A percentile compares a stretch with the other conserved stretches of the same genome.
phyloP scores from a whole-genome alignment of 2,888 invertebrate genomes.

The Drosophila prostipennis region DNA sequence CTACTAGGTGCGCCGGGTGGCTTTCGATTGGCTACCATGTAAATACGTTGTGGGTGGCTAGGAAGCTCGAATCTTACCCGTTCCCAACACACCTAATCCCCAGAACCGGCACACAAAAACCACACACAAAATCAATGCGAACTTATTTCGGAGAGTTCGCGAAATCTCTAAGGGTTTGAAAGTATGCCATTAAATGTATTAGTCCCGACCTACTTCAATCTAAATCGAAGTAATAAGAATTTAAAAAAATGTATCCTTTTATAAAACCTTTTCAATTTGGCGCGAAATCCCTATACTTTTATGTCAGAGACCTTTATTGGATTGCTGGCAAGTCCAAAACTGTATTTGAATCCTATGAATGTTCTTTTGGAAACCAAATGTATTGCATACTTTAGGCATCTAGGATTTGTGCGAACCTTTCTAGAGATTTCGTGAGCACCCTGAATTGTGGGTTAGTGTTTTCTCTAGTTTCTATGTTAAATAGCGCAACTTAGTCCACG shows the following conservation, averaged over 20 bases:
- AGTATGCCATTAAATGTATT: conserved; percentile 9
- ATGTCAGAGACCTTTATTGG: too few species aligned
- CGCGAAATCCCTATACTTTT: neutral
- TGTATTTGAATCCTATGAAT: neutral
- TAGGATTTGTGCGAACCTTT: neutral
- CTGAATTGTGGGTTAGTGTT: conserved; percentile 61
- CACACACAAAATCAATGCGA: conserved; percentile 44
- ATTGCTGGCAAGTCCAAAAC: neutral
- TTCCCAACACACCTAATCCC: conserved; percentile 6
- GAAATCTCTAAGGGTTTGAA: neutral
- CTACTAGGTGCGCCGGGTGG: conserved; percentile 86
- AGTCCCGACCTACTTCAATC: neutral
- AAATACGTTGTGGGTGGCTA: conserved; percentile 38
- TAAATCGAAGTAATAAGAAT: neutral
- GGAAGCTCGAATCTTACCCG: conserved; percentile 8
- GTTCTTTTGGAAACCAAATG: neutral
- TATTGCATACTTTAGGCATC: neutral
- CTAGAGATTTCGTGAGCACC: conserved; percentile 4
- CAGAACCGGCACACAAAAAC: conserved; percentile 16
- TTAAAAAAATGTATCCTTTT: neutral
- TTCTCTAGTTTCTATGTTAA: conserved; percentile 71
- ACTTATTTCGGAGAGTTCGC: conserved; percentile 28
- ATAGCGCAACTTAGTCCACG: conserved; percentile 70
- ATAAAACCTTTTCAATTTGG: neutral
- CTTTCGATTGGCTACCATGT: conserved; percentile 37